Base-by-base conservation (phyloP, 2,888 invertebrate species). In the Dicycla oo region DNA sequence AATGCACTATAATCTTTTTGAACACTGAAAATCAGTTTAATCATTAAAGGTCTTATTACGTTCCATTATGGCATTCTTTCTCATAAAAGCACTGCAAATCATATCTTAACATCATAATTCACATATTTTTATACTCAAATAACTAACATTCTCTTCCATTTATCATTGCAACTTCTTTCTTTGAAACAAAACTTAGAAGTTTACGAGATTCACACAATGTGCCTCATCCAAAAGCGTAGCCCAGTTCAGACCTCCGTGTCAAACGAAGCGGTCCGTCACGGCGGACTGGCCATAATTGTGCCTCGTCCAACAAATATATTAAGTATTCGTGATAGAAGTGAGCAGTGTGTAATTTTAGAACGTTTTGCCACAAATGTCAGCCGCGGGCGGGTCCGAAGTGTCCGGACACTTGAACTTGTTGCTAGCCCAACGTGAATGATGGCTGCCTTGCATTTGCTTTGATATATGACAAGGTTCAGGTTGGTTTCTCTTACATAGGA, bases 301-400 rank as follows among this genome's bases (percentile, higher is more conserved):
- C 87, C 87, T 88, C 87, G 87, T 86, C 92, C 92, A 88, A 92
- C 91, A 93, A 93, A 93, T 92, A 90, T 92, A 93, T 93, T 93
- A 93, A 92, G 90, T 92, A 91, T 92, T 91, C 91, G 90, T 91
- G 89, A 92, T 93, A 91, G 88, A 88, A 88, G 86, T 87, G 84
- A 80, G 73, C 80, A 83, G 82, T 92, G 86, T 93, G 89, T 93
- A 92, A 93, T 93, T 93, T 92, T 88, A 88, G 86, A 92, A 86
- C 90, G 87, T 91, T 91, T 91, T 88, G 83, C 90, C 86, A 85
- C 85, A 89, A 90, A 91, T 86, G 87, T 85, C 82, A 82, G 89
- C 88, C 85, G 71, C 81, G 76, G 87, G 87, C 85, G 71, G 73
- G 77, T 62, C 63, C 26, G 34, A 60, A 78, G 73, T 69, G 74